A percentile compares a stretch with the other conserved stretches of the same genome.
phyloP scores from a whole-genome alignment of 2,888 invertebrate genomes.

The Parnassius orleans region DNA sequence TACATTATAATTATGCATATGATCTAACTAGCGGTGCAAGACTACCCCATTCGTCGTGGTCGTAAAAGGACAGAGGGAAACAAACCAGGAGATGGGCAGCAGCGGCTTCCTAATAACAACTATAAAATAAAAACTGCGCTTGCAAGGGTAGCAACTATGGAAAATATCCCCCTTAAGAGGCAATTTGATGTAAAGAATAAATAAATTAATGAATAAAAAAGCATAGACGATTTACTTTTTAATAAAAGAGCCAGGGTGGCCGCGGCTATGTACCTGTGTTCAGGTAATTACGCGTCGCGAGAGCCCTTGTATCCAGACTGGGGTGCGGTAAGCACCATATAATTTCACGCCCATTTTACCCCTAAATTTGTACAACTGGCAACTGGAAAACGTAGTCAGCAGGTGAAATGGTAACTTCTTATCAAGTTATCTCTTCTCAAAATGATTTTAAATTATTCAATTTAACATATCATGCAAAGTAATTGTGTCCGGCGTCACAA shows the following conservation, averaged over 20 bases:
- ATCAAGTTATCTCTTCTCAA: neutral
- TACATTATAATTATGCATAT: neutral
- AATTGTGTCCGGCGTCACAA: no score
- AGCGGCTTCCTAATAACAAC: no score
- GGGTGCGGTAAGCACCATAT: slow-evolving; percentile 10
- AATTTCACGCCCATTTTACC: slow-evolving; percentile 8
- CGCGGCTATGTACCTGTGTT: neutral
- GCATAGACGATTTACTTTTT: neutral
- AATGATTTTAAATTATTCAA: no score
- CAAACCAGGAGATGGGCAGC: no score
- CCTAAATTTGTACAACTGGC: neutral
- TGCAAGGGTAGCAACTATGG: no score
- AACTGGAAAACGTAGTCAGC: neutral
- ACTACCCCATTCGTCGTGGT: no score
- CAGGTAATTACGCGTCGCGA: slow-evolving; percentile 2
- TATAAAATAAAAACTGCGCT: no score
- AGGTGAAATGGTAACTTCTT: neutral
- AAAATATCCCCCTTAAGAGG: no score
- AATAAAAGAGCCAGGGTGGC: neutral
- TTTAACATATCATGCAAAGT: no score
- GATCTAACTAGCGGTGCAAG: neutral
- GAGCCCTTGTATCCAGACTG: slow-evolving; percentile 6
- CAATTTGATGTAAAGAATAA: no score
- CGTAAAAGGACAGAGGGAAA: no score
- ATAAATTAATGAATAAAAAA: no score